These are phyloP conservation scores for Puntigrus tetrazona DNA, from an alignment of 2,113 vertebrate genomes.

Conservation along the genomic window DNA sequence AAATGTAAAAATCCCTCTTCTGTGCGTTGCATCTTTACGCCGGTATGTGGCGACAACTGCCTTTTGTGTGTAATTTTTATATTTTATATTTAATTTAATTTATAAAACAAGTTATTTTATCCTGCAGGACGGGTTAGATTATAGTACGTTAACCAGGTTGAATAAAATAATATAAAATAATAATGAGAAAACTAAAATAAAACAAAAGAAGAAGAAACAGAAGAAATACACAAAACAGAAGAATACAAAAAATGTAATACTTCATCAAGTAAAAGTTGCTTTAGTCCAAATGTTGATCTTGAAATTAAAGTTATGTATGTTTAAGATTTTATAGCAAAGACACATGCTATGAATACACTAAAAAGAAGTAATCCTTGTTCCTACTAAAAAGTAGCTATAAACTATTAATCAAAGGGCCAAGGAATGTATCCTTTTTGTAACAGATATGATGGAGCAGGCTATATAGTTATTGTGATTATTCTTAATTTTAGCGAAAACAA, in stretches of 20 bases:
- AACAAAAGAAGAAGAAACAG: too few species aligned
- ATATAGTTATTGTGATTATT: background rate
- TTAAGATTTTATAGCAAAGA: background rate
- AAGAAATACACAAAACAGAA: too few species aligned
- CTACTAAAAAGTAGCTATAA: background rate
- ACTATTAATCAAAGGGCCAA: background rate
- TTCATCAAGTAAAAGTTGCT: background rate
- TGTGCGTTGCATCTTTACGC: background rate
- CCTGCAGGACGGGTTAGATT: background rate
- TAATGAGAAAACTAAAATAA: too few species aligned
- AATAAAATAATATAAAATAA: background rate
- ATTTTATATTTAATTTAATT: too few species aligned
- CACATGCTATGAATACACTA: background rate
- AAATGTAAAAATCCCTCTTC: background rate
- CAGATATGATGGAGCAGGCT: background rate
- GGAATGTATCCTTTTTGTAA: background rate
- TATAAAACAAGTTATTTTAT: background rate
- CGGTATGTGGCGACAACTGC: background rate
- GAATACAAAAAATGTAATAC: too few species aligned
- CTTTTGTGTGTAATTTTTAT: background rate
- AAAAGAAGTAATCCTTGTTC: background rate
- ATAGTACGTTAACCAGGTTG: background rate
- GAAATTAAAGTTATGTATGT: background rate
- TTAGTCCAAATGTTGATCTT: background rate
- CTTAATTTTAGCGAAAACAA: background rate